Conservation (phyloP, 2,888 invertebrate species). For the Tenthredo livida region DNA sequence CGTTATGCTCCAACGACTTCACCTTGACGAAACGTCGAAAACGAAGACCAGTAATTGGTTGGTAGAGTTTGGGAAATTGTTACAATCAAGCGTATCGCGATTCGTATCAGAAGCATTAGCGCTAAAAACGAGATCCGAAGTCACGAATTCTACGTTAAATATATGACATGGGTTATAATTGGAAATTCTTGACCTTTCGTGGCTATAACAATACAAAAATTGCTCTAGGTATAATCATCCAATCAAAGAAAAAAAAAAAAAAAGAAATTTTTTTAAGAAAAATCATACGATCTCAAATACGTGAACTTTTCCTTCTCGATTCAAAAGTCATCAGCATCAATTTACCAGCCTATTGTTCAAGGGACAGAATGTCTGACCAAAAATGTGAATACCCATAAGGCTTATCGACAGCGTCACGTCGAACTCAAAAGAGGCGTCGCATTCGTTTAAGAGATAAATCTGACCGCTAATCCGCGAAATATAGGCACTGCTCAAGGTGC, state of each 20-base stretch:
- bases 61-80: constrained; percentile 34
- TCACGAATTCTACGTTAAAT: constrained; percentile 21
- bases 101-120: constrained; percentile 6
- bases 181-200: background rate
- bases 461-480: constrained; percentile 16
- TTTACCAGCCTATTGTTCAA: background rate
- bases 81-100: constrained; percentile 37
- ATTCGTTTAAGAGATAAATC: constrained; percentile 14
- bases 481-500: background rate
- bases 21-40: constrained; percentile 46
- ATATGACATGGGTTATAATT: background rate
- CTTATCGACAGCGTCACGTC: background rate
- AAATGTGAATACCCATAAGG: background rate
- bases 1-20: background rate
- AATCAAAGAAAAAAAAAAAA: background rate
- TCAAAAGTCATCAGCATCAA: background rate
- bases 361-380: background rate
- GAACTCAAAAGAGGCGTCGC: constrained; percentile 28
- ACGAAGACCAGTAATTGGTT: constrained; percentile 36
- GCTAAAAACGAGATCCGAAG: background rate
- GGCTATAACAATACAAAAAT: background rate
- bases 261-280: background rate
- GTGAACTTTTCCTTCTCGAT: background rate
- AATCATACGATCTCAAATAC: background rate
- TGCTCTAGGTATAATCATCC: background rate